Evolutionary conservation across 1,140 invertebrate genomes (phyloP), one percentile per base, ranked within the genome.

Genomic region (Ceratitis capitata): DNA sequence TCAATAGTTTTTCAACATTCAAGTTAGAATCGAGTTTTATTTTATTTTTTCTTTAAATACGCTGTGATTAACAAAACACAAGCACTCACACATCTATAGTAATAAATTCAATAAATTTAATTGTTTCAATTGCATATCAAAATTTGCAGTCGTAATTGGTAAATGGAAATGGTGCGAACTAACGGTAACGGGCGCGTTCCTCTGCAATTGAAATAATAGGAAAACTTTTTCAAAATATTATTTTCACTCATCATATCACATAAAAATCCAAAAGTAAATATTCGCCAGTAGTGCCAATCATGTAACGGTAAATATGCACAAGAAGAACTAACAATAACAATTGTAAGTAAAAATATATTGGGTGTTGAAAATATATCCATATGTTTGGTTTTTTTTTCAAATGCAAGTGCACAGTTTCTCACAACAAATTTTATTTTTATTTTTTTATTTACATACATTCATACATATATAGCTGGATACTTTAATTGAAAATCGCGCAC

Each of bases 401-500:
- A n/a, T n/a, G n/a, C n/a, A n/a, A n/a, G n/a, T n/a, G n/a, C n/a
- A n/a, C n/a, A n/a, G n/a, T n/a, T n/a, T n/a, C n/a, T n/a, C n/a
- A n/a, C n/a, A n/a, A n/a, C n/a, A n/a, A n/a, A 23, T 58, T 58
- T 2, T 26, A 14, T 58, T 23, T 58, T 14, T 58, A 58, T 58
- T 9, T 58, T 58, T 58, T 23, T 58, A 35, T 61, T 64, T 23
- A 45, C 16, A 12, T 74, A 42, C 6, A 64, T 29, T 0, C 29
- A 35, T 45, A 23, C 9, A 74, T 74, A 23, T 6, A 9, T 45
- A 45, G 69, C 45, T 42, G 19, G n/a, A 19, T 23, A n/a, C 39
- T 78, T 42, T 78, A 78, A 78, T 78, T 78, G 69, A 78, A 78
- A 78, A 78, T 78, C 69, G n/a, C 69, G 26, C 35, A 78, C 16